Conservation (phyloP, 2,797 vertebrate genomes). For the Crocidura indochinensis region DNA sequence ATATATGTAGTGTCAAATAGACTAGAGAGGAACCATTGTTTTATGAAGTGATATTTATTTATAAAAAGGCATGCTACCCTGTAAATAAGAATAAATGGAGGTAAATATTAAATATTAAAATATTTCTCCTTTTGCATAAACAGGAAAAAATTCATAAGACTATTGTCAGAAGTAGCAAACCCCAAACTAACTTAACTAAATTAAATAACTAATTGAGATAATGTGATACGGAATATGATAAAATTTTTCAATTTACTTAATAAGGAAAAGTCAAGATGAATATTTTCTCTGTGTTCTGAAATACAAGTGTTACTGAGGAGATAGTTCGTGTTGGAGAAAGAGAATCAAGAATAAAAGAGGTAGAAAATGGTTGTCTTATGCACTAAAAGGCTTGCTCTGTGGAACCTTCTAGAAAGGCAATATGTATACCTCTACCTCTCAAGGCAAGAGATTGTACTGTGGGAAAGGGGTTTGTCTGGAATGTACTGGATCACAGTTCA, state of each 20-base stretch:
- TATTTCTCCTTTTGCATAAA: neutral
- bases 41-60: neutral
- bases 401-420: too few species aligned
- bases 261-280: neutral
- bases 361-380: too few species aligned
- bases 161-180: neutral
- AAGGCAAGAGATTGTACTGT: too few species aligned
- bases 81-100: neutral
- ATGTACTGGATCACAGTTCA: too few species aligned
- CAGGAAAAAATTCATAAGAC: neutral
- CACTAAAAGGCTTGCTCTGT: too few species aligned
- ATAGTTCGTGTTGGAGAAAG: too few species aligned
- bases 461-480: too few species aligned
- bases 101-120: neutral
- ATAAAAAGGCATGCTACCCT: neutral
- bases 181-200: neutral
- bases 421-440: too few species aligned
- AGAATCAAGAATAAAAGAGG: too few species aligned
- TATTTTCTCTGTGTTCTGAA: too few species aligned
- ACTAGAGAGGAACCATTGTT: neutral
- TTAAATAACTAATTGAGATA: neutral
- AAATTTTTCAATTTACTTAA: neutral
- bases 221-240: neutral
- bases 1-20: neutral
- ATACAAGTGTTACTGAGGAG: too few species aligned